Evolutionary conservation across 1,140 invertebrate species (phyloP).

Genomic region (Drosophila albomicans): DNA sequence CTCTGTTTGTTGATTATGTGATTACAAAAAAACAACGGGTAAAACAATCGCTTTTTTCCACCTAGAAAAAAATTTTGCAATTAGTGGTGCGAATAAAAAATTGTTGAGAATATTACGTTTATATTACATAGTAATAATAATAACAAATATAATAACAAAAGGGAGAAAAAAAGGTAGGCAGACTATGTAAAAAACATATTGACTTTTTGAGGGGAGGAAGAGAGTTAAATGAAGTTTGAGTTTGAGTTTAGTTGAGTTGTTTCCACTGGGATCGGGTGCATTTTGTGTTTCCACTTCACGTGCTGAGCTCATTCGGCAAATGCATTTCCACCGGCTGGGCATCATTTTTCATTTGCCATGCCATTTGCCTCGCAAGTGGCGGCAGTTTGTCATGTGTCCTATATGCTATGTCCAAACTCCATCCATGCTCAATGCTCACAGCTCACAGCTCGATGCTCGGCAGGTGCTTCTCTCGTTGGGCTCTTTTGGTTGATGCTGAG

Average conservation of each 20-base stretch:
- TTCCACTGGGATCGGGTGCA: constrained; percentile 24
- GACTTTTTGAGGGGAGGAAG: constrained; percentile 28
- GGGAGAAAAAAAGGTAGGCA: too few species aligned
- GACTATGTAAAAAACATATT: constrained; percentile 42
- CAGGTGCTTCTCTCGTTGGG: constrained; percentile 24
- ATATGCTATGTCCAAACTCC: constrained; percentile 3
- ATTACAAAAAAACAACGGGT: not conserved
- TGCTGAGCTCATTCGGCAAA: constrained; percentile 69
- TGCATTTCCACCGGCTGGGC: constrained; percentile 60
- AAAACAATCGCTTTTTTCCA: not conserved
- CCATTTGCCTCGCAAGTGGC: constrained; percentile 51
- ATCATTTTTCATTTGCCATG: constrained; percentile 73
- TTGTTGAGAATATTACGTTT: constrained; percentile 19
- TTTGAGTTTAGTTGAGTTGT: constrained; percentile 26
- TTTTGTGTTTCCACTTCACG: constrained; percentile 56
- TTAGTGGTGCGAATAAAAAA: constrained; percentile 50
- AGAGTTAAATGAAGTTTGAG: constrained; percentile 5
- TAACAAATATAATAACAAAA: constrained; percentile 17
- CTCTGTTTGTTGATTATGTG: constrained; percentile 13
- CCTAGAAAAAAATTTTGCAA: constrained; percentile 58
- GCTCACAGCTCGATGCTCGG: constrained; percentile 6
- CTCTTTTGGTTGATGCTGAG: constrained; percentile 1
- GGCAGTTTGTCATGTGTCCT: constrained; percentile 66
- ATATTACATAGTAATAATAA: constrained; percentile 30
- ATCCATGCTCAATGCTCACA: constrained; percentile 4